Conservation (phyloP, 2,888 invertebrate genomes). For the Drosophila aldrichi region DNA sequence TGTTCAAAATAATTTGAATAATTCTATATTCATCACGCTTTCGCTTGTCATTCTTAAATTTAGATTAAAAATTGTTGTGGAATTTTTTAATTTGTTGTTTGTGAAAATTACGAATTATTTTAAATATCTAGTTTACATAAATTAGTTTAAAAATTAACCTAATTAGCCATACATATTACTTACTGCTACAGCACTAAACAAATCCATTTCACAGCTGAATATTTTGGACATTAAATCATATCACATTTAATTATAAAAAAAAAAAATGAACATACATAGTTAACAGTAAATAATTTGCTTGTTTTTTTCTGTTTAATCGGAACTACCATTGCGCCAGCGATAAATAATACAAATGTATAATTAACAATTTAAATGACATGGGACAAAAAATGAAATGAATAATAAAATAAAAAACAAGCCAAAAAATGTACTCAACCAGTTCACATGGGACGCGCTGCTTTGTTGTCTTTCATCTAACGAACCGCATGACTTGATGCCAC, state of each 20-base stretch:
- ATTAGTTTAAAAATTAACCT: neutral
- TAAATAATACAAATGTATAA: constrained; percentile 50
- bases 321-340: constrained; percentile 21
- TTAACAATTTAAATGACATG: constrained; percentile 49
- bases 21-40: neutral
- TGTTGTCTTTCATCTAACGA: constrained; percentile 36
- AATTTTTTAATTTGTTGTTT: neutral
- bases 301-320: constrained; percentile 19
- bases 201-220: constrained; percentile 2
- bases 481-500: constrained; percentile 53
- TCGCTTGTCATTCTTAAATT: neutral
- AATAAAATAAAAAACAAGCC: constrained; percentile 5
- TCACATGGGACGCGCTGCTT: constrained; percentile 23
- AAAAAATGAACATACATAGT: neutral
- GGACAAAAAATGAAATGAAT: constrained; percentile 17
- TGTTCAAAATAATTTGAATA: no score
- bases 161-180: neutral
- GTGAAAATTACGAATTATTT: neutral
- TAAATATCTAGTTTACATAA: neutral
- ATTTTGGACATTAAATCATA: constrained; percentile 18
- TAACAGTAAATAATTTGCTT: neutral
- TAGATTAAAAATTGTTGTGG: neutral
- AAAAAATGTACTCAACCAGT: constrained; percentile 13
- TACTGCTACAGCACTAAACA: neutral
- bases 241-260: constrained; percentile 4